Base-by-base conservation (phyloP, 2,113 vertebrate species). In the Gavia stellata region DNA sequence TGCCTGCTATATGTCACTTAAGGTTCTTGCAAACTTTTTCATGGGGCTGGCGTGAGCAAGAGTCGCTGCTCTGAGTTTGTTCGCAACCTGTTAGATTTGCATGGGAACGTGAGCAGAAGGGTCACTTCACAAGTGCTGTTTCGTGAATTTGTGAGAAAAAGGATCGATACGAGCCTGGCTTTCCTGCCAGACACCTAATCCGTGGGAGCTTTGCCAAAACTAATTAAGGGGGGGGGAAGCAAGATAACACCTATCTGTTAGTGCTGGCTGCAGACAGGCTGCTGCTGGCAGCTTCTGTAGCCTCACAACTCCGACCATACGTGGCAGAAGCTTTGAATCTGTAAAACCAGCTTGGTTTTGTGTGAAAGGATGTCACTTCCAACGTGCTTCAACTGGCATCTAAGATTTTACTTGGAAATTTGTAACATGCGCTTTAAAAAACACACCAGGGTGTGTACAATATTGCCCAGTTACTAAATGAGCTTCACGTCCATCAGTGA, bases 191-290 rank as follows among this genome's bases (percentile, higher is more conserved):
- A 80, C 1, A 2, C 59, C 81, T 77, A 62, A 87, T 90, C 81
- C 0, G 1, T 40, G 86, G 70, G 81, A 92, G 74, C 73, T 66
- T 94, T 18, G 10, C 71, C 70, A 61, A 28, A 85, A 73, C 86
- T 91, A 94, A 94, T 95, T 80, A 95, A 91, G 62, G 33, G 82
- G 73, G 20, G 20, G 65, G 68, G 88, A 92, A 56, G 49, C 44
- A 33, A 91, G 89, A 80, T 96, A 94, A 56, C 38, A 47, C 29
- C 62, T 92, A 21, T 92, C 91, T 82, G 66, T 85, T 58, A 42
- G 85, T 80, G 88, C 62, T 2, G 34, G 90, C 90, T 80, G 89
- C 38, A 38, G 44, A 70, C 49, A 62, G 6, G 10, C 56, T 59
- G 77, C 65, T 75, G 95, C 67, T 0, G 14, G 53, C 14, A 8